Conservation (phyloP, 1,140 invertebrate genomes). For the Andrena cerasifolii region DNA sequence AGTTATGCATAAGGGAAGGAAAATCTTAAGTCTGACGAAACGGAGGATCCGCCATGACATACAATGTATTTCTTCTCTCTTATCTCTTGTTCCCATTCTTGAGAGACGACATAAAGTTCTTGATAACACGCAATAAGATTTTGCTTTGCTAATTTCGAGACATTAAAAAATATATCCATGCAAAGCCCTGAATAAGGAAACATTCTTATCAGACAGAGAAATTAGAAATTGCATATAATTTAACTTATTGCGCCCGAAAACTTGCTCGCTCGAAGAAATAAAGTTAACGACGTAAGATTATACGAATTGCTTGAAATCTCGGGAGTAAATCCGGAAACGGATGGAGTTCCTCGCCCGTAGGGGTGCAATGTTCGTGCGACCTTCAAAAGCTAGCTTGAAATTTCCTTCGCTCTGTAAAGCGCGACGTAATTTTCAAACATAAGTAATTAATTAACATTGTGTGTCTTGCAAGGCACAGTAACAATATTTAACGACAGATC, state of each 20-base stretch:
- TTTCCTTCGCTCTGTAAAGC: background rate
- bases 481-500: conserved; percentile 5
- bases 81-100: background rate
- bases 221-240: background rate
- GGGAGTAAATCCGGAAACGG: conserved; percentile 28
- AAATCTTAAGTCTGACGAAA: conserved; percentile 12
- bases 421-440: conserved; percentile 10
- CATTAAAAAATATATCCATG: conserved; percentile 5
- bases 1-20: background rate
- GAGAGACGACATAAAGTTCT: background rate
- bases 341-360: conserved; percentile 18
- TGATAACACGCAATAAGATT: background rate
- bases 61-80: background rate
- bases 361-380: conserved; percentile 23
- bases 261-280: background rate
- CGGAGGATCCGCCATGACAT: background rate
- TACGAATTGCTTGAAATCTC: conserved; percentile 22
- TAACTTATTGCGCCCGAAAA: background rate
- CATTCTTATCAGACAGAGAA: conserved; percentile 5
- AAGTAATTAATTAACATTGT: conserved; percentile 34
- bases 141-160: background rate
- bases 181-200: background rate
- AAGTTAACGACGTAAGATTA: conserved; percentile 27
- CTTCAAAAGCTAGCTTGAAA: conserved; percentile 10
- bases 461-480: background rate